Percentiles rank a stretch among this genome's conserved stretches.
These are phyloP conservation scores for Physeter macrocephalus DNA, from an alignment of 2,113 vertebrate species.

Conservation along the genomic window DNA sequence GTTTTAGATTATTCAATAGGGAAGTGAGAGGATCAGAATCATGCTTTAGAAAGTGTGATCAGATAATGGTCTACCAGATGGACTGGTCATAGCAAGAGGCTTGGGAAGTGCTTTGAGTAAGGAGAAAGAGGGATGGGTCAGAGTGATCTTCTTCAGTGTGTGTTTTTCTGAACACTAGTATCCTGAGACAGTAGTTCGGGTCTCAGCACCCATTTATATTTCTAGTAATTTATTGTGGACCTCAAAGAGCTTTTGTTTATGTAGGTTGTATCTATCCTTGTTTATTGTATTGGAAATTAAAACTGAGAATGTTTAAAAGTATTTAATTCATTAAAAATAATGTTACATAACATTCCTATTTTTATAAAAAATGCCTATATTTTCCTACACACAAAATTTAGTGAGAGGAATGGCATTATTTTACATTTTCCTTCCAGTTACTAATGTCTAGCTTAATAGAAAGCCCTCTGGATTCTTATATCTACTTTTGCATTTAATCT, in stretches of 20 bases:
- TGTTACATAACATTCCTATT: background rate
- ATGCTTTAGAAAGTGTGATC: background rate
- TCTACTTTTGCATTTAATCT: background rate
- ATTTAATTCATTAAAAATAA: conserved; percentile 19
- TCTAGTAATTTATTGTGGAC: background rate
- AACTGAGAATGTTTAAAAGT: background rate
- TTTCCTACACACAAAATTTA: background rate
- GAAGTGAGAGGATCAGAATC: background rate
- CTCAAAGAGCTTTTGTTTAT: background rate
- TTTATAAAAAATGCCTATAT: background rate
- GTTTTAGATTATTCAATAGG: background rate
- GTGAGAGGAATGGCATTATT: background rate
- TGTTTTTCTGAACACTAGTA: background rate
- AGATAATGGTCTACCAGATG: background rate
- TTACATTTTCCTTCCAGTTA: background rate
- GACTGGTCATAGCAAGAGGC: background rate
- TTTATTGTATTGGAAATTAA: background rate
- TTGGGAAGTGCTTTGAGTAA: background rate
- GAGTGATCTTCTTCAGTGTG: background rate
- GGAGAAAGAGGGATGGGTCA: background rate
- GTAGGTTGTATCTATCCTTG: background rate
- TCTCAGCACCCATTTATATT: background rate
- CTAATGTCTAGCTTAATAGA: background rate
- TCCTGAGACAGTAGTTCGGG: background rate
- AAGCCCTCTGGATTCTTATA: background rate